Percentiles rank a stretch among this genome's conserved stretches.
These are phyloP conservation scores for Cepaea hortensis DNA, from an alignment of 2,888 invertebrate genomes.

Conservation along the genomic window DNA sequence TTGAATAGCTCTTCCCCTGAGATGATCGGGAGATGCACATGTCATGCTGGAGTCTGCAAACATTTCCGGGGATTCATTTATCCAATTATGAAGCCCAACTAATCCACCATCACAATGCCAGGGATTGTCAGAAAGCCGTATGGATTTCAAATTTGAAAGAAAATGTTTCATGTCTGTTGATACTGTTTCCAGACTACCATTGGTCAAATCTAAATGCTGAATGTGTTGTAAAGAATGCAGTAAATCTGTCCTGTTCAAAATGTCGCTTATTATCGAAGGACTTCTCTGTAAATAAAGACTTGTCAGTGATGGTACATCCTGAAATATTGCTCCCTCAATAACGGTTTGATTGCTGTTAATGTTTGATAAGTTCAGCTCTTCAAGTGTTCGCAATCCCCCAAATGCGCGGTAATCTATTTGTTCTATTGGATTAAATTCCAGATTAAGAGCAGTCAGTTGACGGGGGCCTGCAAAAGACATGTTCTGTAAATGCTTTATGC, in stretches of 20 bases:
- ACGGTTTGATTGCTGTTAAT: conserved; percentile 50
- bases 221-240: conserved; percentile 54
- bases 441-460: conserved; percentile 56
- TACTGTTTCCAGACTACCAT: conserved; percentile 58
- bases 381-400: conserved; percentile 56
- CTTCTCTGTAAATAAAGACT: conserved; percentile 59
- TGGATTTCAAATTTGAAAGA: conserved; percentile 51
- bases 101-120: conserved; percentile 88
- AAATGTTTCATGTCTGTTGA: conserved; percentile 49
- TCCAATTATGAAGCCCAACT: conserved; percentile 83
- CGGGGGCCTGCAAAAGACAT: conserved; percentile 58
- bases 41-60: conserved; percentile 53
- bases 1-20: conserved; percentile 53
- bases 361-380: conserved; percentile 58
- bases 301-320: conserved; percentile 54
- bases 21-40: conserved; percentile 56
- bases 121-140: conserved; percentile 85
- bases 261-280: conserved; percentile 54
- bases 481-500: conserved; percentile 54
- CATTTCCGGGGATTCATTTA: conserved; percentile 51
- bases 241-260: conserved; percentile 54
- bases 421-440: conserved; percentile 60
- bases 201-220: conserved; percentile 57
- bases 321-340: conserved; percentile 61
- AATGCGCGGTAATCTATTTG: conserved; percentile 58